Conservation (phyloP, 2,113 vertebrate genomes). For the Urocynchramus pylzowi region DNA sequence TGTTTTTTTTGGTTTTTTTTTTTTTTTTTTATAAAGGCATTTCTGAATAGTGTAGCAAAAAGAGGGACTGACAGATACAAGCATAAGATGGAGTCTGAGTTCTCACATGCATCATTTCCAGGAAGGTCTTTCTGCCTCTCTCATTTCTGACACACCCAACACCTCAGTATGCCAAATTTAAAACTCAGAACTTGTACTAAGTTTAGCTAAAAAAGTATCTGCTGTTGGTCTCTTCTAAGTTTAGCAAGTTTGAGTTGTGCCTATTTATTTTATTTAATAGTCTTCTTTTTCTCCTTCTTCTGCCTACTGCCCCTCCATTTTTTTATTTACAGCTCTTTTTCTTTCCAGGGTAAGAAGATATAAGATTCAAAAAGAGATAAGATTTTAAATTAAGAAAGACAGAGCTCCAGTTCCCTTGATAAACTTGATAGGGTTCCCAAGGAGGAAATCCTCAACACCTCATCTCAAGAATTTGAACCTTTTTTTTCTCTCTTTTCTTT, state of each 20-base stretch:
- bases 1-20: background rate
- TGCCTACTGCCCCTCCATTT: background rate
- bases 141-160: slow-evolving; percentile 53
- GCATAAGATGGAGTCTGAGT: background rate
- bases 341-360: background rate
- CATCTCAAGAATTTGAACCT: background rate
- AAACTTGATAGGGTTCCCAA: background rate
- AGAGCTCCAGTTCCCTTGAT: background rate
- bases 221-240: background rate
- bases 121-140: slow-evolving; percentile 32
- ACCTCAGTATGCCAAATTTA: slow-evolving; percentile 19
- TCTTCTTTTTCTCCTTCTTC: fast-evolving
- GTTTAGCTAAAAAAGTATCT: background rate
- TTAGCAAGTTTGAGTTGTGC: background rate
- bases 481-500: background rate
- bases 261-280: background rate
- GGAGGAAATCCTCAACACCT: background rate
- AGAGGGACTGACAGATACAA: background rate
- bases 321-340: background rate
- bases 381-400: background rate
- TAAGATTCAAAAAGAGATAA: background rate
- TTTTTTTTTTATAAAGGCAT: background rate
- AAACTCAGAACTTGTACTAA: slow-evolving; percentile 23
- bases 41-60: background rate
- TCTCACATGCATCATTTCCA: slow-evolving; percentile 24